Conservation (phyloP, 2,113 vertebrate species). For the Neolamprologus sp. region DNA sequence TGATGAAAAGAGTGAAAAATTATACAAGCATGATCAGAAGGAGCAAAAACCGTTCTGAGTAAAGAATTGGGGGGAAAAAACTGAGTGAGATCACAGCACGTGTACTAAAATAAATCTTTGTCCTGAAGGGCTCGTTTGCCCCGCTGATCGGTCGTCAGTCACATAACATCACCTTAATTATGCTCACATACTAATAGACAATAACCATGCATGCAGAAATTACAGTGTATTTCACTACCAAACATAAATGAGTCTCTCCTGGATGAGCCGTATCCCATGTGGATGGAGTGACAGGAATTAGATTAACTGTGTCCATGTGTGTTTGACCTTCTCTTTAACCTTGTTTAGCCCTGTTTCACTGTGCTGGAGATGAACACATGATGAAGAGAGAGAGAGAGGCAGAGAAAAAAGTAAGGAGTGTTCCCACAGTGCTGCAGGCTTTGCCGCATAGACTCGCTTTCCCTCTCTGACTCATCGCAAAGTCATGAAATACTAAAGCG, state of each 20-base stretch:
- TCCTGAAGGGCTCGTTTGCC: neutral
- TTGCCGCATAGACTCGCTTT: conserved; percentile 15
- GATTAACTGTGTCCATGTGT: conserved; percentile 38
- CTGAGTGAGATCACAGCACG: neutral
- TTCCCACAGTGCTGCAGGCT: conserved; percentile 29
- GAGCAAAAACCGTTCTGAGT: neutral
- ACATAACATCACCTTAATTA: neutral
- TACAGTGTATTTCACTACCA: neutral
- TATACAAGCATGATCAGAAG: neutral
- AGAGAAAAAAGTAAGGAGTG: conserved; percentile 2
- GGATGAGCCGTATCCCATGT: neutral
- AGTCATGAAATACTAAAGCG: conserved; percentile 53
- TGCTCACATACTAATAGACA: neutral
- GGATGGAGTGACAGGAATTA: conserved; percentile 18
- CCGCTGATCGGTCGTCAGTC: neutral
- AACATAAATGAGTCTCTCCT: conserved; percentile 15
- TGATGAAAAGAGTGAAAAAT: neutral
- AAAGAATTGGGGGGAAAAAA: neutral
- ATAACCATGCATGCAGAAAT: neutral
- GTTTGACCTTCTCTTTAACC: conserved; percentile 65
- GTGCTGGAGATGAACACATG: conserved; percentile 3
- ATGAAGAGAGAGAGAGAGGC: neutral
- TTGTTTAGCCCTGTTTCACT: conserved; percentile 46
- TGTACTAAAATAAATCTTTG: neutral
- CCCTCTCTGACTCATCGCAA: conserved; percentile 46